A percentile compares a stretch with the other conserved stretches of the same genome.
phyloP scores from a whole-genome alignment of 2,888 invertebrate genomes.

The Fragum fragum region DNA sequence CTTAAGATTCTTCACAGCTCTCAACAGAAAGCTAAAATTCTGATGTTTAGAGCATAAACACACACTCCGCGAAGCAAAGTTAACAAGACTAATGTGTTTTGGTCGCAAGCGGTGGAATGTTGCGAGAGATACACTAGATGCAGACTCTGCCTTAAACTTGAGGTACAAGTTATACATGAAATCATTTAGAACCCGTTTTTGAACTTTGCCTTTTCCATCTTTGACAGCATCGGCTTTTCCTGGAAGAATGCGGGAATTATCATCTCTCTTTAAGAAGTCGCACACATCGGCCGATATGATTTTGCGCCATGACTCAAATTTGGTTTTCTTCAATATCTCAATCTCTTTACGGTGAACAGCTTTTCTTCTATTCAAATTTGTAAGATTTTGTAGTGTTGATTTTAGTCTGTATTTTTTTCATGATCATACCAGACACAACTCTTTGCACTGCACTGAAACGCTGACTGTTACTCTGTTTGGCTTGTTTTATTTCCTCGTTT shows the following conservation, averaged over 20 bases:
- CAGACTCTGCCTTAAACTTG: not conserved
- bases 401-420: slow-evolving; percentile 45
- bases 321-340: too few species aligned
- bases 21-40: too few species aligned
- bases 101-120: too few species aligned
- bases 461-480: not conserved
- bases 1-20: too few species aligned
- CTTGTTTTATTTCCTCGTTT: too few species aligned
- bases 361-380: not conserved
- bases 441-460: not conserved
- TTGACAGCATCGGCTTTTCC: slow-evolving; percentile 58
- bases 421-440: slow-evolving; percentile 31
- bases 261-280: slow-evolving; percentile 53
- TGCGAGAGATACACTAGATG: too few species aligned
- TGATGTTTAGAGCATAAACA: too few species aligned
- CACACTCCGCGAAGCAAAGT: too few species aligned
- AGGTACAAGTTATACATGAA: slow-evolving; percentile 45
- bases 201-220: slow-evolving; percentile 35
- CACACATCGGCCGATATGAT: too few species aligned
- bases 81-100: too few species aligned
- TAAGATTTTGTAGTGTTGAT: not conserved
- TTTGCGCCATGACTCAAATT: too few species aligned
- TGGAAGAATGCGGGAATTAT: slow-evolving; percentile 47
- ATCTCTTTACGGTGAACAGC: too few species aligned
- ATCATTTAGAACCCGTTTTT: slow-evolving; percentile 57